phyloP scores from a whole-genome alignment of 2,113 vertebrate genomes.

The Cercocebus atys region DNA sequence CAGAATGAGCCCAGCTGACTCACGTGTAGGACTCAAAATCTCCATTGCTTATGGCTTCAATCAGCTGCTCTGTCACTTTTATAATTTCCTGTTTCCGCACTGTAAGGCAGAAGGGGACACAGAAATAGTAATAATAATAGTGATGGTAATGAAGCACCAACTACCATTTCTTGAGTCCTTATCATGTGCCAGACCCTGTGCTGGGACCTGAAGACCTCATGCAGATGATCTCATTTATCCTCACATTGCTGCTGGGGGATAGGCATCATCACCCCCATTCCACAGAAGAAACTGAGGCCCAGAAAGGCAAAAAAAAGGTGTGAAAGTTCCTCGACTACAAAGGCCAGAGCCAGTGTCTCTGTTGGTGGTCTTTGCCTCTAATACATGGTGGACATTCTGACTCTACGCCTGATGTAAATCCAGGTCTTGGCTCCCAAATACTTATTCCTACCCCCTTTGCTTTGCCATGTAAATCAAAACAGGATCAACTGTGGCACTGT shows the following conservation, averaged over 20 bases:
- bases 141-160: neutral
- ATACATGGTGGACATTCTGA: neutral
- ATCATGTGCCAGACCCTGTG: neutral
- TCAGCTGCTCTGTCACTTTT: constrained; percentile 96
- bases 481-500: neutral
- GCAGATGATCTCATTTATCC: neutral
- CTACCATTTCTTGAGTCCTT: neutral
- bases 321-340: neutral
- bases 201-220: neutral
- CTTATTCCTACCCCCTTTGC: neutral
- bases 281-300: constrained; percentile 23
- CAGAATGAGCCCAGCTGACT: constrained; percentile 79
- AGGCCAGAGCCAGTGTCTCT: neutral
- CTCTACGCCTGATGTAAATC: neutral
- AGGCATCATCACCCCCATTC: neutral
- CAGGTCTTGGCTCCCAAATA: neutral
- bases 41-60: constrained; percentile 96
- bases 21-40: constrained; percentile 96
- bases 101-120: constrained; percentile 81
- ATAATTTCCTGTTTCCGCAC: constrained; percentile 96
- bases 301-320: neutral
- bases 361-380: neutral
- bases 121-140: constrained; percentile 30
- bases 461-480: neutral
- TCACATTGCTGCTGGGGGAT: neutral